Evolutionary conservation across 2,113 vertebrate species (phyloP).

Genomic region (Amazona guildingii): DNA sequence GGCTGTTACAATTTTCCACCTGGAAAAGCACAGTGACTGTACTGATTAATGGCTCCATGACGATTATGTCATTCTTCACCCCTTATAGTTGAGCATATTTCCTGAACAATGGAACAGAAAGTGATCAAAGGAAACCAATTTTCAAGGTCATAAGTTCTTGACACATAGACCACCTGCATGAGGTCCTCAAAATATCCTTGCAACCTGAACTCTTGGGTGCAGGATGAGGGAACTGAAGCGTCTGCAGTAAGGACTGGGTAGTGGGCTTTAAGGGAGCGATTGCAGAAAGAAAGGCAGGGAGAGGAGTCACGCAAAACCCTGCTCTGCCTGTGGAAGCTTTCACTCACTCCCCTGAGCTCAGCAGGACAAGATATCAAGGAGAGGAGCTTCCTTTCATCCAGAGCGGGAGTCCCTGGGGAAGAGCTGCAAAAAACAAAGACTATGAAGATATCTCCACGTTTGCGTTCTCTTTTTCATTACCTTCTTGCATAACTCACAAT

Average conservation of each 20-base stretch:
- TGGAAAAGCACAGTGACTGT: slow-evolving; percentile 16
- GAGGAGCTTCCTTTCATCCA: not conserved
- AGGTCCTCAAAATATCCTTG: not conserved
- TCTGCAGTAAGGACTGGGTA: not conserved
- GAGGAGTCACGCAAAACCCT: not conserved
- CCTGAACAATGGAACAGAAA: not conserved
- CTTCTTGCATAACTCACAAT: not conserved
- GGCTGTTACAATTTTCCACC: slow-evolving; percentile 38
- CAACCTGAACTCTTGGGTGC: not conserved
- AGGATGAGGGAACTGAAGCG: not conserved
- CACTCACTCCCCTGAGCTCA: not conserved
- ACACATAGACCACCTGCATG: not conserved
- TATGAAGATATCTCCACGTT: not conserved
- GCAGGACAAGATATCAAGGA: not conserved
- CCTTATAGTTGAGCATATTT: not conserved
- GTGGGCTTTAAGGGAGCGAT: not conserved
- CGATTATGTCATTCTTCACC: slow-evolving; percentile 36
- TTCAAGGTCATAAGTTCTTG: not conserved
- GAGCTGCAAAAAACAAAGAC: not conserved
- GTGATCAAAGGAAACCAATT: not conserved
- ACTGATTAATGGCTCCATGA: slow-evolving; percentile 30
- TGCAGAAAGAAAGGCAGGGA: not conserved
- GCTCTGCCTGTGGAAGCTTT: not conserved
- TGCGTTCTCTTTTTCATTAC: not conserved
- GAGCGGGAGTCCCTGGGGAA: not conserved